phyloP scores from a whole-genome alignment of 2,113 vertebrate species.

The Parus major region DNA sequence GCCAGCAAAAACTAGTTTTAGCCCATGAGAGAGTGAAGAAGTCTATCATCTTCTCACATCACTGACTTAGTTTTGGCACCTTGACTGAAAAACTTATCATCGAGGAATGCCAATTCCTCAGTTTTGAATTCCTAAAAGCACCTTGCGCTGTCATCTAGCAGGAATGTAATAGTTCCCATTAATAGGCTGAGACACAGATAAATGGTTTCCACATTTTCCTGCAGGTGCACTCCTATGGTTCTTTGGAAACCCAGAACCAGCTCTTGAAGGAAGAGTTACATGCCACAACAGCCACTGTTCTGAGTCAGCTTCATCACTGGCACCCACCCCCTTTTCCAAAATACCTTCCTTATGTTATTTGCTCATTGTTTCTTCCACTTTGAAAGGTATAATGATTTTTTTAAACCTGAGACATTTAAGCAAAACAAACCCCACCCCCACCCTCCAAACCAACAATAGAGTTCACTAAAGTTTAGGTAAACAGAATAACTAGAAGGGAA shows the following conservation, averaged over 20 bases:
- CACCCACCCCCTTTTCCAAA: not conserved
- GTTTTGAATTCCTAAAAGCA: not conserved
- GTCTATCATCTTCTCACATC: not conserved
- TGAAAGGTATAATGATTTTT: not conserved
- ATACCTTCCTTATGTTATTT: not conserved
- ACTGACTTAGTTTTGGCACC: not conserved
- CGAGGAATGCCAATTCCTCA: not conserved
- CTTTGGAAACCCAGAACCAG: not conserved
- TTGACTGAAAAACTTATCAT: not conserved
- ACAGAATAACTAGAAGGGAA: not conserved
- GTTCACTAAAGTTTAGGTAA: not conserved
- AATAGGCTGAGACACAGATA: not conserved
- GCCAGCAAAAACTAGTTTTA: not conserved
- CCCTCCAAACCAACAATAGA: not conserved
- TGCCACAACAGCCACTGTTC: not conserved
- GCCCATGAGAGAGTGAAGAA: fast-evolving
- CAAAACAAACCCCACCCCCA: not conserved
- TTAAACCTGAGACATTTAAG: not conserved
- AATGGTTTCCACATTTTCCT: not conserved
- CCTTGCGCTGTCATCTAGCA: not conserved
- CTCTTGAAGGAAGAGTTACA: not conserved
- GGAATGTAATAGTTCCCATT: not conserved
- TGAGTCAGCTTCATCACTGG: not conserved
- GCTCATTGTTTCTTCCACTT: not conserved
- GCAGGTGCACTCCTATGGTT: not conserved